Conservation (phyloP, 2,797 vertebrate species). For the Eurystomus glaucurus region DNA sequence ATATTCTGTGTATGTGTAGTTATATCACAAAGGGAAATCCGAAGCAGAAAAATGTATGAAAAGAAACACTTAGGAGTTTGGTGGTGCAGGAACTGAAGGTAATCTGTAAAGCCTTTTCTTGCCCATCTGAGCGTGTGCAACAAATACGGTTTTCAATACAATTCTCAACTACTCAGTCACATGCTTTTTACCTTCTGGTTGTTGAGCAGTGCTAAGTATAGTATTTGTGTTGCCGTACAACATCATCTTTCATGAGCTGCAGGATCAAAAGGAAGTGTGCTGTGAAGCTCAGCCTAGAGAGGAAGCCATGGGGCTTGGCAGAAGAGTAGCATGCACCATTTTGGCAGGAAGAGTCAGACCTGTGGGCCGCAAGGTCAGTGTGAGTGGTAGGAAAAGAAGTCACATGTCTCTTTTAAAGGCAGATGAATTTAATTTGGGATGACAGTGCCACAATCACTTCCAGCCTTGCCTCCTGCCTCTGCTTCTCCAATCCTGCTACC, state of each 20-base stretch:
- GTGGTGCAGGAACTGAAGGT: neutral
- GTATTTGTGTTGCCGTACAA: neutral
- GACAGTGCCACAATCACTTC: neutral
- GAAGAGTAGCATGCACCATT: neutral
- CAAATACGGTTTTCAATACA: neutral
- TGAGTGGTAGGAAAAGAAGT: neutral
- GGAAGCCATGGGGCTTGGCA: neutral
- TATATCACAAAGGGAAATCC: neutral
- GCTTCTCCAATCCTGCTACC: neutral
- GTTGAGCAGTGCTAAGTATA: neutral
- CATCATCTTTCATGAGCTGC: neutral
- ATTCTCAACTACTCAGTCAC: neutral
- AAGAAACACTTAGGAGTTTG: neutral
- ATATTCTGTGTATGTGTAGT: neutral
- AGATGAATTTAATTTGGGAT: neutral
- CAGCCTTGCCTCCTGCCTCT: neutral
- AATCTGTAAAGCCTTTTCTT: neutral
- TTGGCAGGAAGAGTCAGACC: neutral
- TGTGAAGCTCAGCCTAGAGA: neutral
- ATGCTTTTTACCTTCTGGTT: neutral
- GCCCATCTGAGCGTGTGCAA: neutral
- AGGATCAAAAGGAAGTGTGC: neutral
- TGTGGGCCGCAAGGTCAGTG: neutral
- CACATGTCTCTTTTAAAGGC: neutral
- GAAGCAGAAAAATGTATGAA: neutral